phyloP scores from a whole-genome alignment of 1,140 invertebrate species.

The Drosophila athabasca region DNA sequence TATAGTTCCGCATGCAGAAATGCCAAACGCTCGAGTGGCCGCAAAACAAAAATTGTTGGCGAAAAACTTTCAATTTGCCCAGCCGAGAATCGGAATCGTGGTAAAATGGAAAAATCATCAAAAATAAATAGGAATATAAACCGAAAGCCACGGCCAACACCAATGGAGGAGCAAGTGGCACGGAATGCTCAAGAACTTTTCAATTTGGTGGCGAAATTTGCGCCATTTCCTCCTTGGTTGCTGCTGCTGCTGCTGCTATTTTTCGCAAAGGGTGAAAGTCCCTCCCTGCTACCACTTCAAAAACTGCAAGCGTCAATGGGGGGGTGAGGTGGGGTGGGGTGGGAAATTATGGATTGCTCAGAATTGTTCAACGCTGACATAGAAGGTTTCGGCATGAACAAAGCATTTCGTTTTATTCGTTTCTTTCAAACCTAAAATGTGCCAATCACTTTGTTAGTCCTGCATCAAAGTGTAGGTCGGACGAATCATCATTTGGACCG shows the following conservation, averaged over 20 bases:
- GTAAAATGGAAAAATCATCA: conserved; percentile 56
- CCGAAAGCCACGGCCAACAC: conserved; percentile 19
- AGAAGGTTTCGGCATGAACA: neutral
- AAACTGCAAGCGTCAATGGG: conserved; percentile 51
- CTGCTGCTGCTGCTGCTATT: neutral
- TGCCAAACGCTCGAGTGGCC: conserved; percentile 48
- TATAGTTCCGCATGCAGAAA: conserved; percentile 46
- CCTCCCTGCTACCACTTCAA: neutral
- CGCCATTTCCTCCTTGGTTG: conserved; percentile 59
- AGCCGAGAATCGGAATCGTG: conserved; percentile 63
- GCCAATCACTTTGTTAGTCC: no score
- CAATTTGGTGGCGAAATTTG: conserved; percentile 73
- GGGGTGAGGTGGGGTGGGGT: conserved; percentile 6
- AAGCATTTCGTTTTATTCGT: neutral
- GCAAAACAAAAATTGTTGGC: conserved; percentile 46
- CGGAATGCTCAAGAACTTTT: conserved; percentile 63
- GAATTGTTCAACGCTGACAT: conserved; percentile 36
- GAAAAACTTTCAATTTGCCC: conserved; percentile 68
- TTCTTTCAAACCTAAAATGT: no score
- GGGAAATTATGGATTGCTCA: conserved; percentile 68
- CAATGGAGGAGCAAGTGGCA: conserved; percentile 34
- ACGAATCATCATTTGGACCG: conserved; percentile 30
- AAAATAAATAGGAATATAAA: conserved; percentile 54
- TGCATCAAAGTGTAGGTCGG: neutral
- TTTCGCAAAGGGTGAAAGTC: conserved; percentile 2